Evolutionary conservation across 2,113 vertebrate species (phyloP).

Genomic region (Phylloscopus trochiloides): DNA sequence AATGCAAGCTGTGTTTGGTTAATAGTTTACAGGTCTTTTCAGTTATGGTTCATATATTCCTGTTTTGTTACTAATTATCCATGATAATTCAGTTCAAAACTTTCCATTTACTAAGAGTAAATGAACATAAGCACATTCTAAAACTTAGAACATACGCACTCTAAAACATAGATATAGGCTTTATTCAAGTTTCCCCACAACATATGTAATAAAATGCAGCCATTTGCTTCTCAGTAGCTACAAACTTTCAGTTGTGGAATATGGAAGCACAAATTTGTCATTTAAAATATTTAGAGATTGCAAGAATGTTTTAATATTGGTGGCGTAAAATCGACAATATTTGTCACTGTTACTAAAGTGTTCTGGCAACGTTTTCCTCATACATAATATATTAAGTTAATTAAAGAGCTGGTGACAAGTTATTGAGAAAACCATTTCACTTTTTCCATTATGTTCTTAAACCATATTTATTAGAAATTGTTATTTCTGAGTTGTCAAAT

Average conservation of each 20-base stretch:
- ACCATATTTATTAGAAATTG: neutral
- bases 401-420: neutral
- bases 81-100: neutral
- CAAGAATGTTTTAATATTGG: neutral
- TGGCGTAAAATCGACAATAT: neutral
- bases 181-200: neutral
- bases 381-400: neutral
- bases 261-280: neutral
- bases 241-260: rapidly evolving
- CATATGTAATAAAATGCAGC: neutral
- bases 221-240: neutral
- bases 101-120: neutral
- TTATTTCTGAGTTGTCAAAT: neutral
- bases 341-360: neutral
- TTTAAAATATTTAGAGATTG: neutral
- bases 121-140: neutral
- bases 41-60: neutral
- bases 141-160: neutral
- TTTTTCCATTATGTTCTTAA: neutral
- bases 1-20: neutral
- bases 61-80: neutral
- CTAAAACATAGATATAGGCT: neutral
- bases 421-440: neutral
- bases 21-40: neutral
- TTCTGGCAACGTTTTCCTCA: neutral